phyloP scores from a whole-genome alignment of 2,113 vertebrate genomes.

The Rhegmatorhina hoffmannsi region DNA sequence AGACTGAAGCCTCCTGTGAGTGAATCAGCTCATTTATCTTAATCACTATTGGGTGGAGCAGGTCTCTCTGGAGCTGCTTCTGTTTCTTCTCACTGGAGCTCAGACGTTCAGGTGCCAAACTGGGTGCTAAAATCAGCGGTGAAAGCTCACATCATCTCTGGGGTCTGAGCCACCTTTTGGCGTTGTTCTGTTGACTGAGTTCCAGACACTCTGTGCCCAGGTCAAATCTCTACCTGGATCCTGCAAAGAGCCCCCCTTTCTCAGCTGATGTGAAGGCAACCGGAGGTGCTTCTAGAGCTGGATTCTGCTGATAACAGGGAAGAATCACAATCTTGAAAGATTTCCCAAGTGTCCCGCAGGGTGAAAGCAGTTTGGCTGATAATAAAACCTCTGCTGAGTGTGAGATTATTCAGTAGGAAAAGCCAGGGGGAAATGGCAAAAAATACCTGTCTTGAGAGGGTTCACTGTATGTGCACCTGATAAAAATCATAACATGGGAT shows the following conservation, averaged over 20 bases:
- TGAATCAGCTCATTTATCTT: neutral
- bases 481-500: conserved; percentile 67
- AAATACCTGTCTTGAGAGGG: conserved; percentile 36
- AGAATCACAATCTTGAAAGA: neutral
- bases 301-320: neutral
- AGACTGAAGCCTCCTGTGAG: neutral
- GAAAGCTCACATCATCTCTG: neutral
- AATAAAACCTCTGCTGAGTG: neutral
- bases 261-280: fast-evolving
- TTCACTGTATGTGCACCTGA: conserved; percentile 59
- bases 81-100: neutral
- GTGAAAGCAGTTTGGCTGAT: neutral
- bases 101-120: neutral
- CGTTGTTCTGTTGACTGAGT: neutral
- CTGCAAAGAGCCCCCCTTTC: neutral
- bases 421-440: neutral
- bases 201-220: neutral
- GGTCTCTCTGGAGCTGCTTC: neutral
- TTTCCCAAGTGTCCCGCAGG: neutral
- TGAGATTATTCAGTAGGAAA: neutral
- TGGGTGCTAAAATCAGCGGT: neutral
- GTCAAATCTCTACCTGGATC: neutral
- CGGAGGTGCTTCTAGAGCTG: neutral
- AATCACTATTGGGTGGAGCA: neutral
- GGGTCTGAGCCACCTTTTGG: neutral